Conservation (phyloP, 2,888 invertebrate genomes). For the Pollenia griseotomentosa region DNA sequence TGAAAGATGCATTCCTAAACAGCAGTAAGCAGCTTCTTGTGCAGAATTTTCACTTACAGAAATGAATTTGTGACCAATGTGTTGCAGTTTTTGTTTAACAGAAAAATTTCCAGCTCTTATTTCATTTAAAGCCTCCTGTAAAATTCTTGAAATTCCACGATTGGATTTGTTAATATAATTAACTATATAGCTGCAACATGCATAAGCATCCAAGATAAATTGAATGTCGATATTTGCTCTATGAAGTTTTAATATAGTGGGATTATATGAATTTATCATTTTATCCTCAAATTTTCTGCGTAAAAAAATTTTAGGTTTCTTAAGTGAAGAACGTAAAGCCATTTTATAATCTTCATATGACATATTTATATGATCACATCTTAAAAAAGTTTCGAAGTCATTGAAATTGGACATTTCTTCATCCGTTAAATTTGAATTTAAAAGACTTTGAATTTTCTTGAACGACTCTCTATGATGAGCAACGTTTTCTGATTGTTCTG, state of each 20-base stretch:
- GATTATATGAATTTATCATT: neutral
- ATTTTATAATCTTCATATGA: neutral
- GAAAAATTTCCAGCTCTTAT: no score
- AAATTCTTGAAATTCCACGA: no score
- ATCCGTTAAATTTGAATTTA: neutral
- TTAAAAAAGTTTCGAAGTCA: conserved; percentile 13
- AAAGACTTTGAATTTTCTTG: neutral
- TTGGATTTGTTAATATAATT: neutral
- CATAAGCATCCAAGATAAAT: neutral
- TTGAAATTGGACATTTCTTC: neutral
- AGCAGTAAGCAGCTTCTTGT: no score
- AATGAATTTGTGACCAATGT: no score
- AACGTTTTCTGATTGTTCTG: neutral
- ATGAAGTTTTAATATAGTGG: neutral
- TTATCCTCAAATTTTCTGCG: no score
- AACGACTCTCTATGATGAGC: neutral
- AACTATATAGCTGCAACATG: neutral
- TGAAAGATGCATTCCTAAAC: no score
- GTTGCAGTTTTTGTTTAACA: no score
- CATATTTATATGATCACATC: neutral
- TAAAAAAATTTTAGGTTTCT: neutral
- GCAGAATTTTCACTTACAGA: no score
- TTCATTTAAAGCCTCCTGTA: no score
- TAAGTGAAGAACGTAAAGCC: neutral
- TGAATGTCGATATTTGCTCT: neutral